Evolutionary conservation across 2,888 invertebrate genomes (phyloP), one percentile per base, ranked within the genome.

Genomic region (Uropetala carovei): DNA sequence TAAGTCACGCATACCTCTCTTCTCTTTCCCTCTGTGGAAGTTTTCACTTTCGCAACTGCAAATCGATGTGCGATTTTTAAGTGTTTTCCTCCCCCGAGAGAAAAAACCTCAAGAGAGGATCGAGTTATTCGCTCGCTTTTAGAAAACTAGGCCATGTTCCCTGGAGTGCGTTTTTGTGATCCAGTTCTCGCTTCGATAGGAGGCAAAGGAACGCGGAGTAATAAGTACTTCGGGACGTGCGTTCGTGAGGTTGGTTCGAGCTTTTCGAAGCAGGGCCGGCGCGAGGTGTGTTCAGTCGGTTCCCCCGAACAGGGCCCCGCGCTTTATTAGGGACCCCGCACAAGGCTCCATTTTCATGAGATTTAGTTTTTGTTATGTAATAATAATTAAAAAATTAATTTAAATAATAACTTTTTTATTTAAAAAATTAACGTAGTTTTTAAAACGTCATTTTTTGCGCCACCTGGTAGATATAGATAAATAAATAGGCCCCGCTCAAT

Each of bases 91-190:
- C 11, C 75, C 27, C 75, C 3, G 27, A 0, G 27, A 27, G n/a
- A n/a, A n/a, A 75, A 22, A 75, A 8, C 13, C 75, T 27, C 22
- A 3, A 13, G 8, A n/a, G 75, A 75, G 75, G 75, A 75, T 75
- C 22, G n/a, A 11, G 27, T 22, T 75, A 22, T 75, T 43, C 43
- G 43, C 43, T 43, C 43, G 43, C 43, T 5, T 22, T 10, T 75
- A 27, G 22, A 27, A 5, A 75, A 75, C 22, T 75, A 75, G 75
- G 75, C 22, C 75, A 75, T 8, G 22, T 16, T 64, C 64, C 8
- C 16, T 18, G 68, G 18, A 68, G 75, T 75, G 75, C 75, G 75
- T 75, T 75, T 75, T 75, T 75, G 75, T 75, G 75, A 22, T 75
- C 75, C 27, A 27, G 27, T 75, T 75, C 27, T 27, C 75, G 27